A percentile compares a stretch with the other conserved stretches of the same genome.
Conservation (phyloP, 1,140 invertebrate genomes). For the Frieseomelitta varia region DNA sequence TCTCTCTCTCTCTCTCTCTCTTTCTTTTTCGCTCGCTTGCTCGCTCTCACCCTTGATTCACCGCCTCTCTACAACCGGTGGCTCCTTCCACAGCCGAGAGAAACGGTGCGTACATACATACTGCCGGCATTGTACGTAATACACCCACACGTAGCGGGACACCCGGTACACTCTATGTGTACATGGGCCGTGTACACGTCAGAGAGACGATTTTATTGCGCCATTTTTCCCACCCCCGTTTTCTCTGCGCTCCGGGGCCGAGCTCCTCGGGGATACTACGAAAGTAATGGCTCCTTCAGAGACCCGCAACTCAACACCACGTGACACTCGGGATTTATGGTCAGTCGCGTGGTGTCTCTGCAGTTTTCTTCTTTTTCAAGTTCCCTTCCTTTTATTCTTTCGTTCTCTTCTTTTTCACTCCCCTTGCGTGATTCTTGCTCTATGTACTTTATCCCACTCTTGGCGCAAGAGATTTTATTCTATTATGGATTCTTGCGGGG, state of each 20-base stretch:
- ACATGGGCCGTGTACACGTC: constrained; percentile 37
- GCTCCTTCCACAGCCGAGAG: constrained; percentile 21
- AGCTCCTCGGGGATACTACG: constrained; percentile 59
- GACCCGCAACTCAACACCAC: constrained; percentile 64
- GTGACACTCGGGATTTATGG: constrained; percentile 64
- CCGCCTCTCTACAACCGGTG: not conserved
- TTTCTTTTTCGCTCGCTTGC: too few relatives aligned
- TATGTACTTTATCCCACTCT: not conserved
- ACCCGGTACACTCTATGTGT: constrained; percentile 20
- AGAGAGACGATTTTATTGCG: constrained; percentile 60
- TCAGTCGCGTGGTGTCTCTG: constrained; percentile 40
- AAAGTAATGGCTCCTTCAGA: constrained; percentile 68
- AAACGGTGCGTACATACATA: constrained; percentile 17
- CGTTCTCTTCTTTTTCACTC: too few relatives aligned
- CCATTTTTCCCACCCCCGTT: constrained; percentile 54
- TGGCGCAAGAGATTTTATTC: not conserved
- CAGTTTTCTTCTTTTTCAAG: not conserved
- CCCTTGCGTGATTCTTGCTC: not conserved
- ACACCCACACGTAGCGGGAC: constrained; percentile 18
- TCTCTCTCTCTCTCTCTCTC: not conserved
- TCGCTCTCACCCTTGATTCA: not conserved
- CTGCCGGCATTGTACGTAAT: not conserved
- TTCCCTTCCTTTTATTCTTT: not conserved
- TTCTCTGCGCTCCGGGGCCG: not conserved
- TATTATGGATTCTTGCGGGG: not conserved